Evolutionary conservation across 1,140 invertebrate genomes (phyloP).

Genomic region (Popillia japonica): DNA sequence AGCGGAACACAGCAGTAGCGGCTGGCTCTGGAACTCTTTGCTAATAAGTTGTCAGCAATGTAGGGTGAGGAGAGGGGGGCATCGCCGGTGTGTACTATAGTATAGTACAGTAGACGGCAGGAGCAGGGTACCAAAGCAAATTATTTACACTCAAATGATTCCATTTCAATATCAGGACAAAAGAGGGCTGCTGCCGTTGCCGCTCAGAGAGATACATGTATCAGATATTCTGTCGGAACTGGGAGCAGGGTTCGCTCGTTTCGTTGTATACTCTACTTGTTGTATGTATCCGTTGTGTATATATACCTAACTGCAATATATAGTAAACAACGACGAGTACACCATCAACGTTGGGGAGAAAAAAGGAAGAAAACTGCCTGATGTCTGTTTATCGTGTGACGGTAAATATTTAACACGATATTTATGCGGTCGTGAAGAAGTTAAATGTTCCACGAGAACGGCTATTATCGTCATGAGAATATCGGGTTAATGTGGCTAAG

Average conservation of each 20-base stretch:
- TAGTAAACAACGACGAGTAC: neutral
- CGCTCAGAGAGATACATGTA: slow-evolving; percentile 43
- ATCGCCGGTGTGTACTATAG: slow-evolving; percentile 35
- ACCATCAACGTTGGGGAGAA: neutral
- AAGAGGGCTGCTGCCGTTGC: slow-evolving; percentile 56
- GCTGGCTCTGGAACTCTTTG: slow-evolving; percentile 43
- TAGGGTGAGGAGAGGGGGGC: slow-evolving; percentile 20
- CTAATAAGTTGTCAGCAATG: slow-evolving; percentile 48
- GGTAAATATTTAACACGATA: slow-evolving; percentile 40
- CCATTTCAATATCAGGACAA: slow-evolving; percentile 63
- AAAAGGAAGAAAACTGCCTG: slow-evolving; percentile 29
- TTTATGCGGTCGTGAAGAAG: slow-evolving; percentile 30
- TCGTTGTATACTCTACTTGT: slow-evolving; percentile 11
- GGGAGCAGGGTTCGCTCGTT: slow-evolving; percentile 30
- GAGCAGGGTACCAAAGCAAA: slow-evolving; percentile 59
- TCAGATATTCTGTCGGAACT: slow-evolving; percentile 42
- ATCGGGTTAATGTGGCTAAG: slow-evolving; percentile 28
- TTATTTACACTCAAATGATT: slow-evolving; percentile 64
- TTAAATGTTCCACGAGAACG: slow-evolving; percentile 35
- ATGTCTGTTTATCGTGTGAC: slow-evolving; percentile 37
- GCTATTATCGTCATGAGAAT: slow-evolving; percentile 29
- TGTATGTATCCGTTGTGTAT: neutral
- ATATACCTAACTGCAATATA: neutral
- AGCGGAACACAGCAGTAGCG: slow-evolving; percentile 38
- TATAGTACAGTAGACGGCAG: slow-evolving; percentile 42